Conservation (phyloP, 2,113 vertebrate species). For the Platysternon megacephalum region DNA sequence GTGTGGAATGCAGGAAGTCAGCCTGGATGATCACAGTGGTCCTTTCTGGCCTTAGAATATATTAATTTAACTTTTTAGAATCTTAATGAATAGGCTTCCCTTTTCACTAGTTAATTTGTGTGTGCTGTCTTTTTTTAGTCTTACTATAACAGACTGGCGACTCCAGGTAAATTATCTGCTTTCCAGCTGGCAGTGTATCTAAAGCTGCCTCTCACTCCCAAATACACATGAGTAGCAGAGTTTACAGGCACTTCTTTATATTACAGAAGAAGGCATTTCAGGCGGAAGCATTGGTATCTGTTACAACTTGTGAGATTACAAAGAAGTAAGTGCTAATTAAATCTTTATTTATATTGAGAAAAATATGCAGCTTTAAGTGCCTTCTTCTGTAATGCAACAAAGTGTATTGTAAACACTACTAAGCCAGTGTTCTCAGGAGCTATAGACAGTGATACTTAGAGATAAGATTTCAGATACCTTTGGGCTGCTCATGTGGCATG, state of each 20-base stretch:
- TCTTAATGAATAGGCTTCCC: not conserved
- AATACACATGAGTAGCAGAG: not conserved
- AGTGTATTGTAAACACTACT: conserved; percentile 53
- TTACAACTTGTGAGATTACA: conserved; percentile 28
- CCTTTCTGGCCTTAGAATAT: not conserved
- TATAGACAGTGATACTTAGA: conserved; percentile 44
- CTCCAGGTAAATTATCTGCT: not conserved
- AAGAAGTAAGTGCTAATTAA: conserved; percentile 49
- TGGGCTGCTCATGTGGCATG: conserved; percentile 15
- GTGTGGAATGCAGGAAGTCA: not conserved
- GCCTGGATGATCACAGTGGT: not conserved
- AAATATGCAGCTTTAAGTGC: conserved; percentile 28
- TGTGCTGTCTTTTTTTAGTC: not conserved
- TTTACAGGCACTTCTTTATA: conserved; percentile 3
- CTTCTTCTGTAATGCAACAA: conserved; percentile 26
- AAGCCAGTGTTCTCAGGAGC: conserved; percentile 48
- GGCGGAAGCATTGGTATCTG: not conserved
- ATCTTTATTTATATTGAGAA: conserved; percentile 45
- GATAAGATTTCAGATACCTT: conserved; percentile 31
- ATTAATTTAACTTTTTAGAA: not conserved
- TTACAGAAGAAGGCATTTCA: conserved; percentile 35
- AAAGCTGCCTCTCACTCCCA: not conserved
- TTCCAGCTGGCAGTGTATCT: not conserved
- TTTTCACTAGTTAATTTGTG: not conserved
- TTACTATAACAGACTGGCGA: not conserved